These are phyloP conservation scores for Mirza zaza DNA, from an alignment of 2,113 vertebrate genomes.

Conservation along the genomic window DNA sequence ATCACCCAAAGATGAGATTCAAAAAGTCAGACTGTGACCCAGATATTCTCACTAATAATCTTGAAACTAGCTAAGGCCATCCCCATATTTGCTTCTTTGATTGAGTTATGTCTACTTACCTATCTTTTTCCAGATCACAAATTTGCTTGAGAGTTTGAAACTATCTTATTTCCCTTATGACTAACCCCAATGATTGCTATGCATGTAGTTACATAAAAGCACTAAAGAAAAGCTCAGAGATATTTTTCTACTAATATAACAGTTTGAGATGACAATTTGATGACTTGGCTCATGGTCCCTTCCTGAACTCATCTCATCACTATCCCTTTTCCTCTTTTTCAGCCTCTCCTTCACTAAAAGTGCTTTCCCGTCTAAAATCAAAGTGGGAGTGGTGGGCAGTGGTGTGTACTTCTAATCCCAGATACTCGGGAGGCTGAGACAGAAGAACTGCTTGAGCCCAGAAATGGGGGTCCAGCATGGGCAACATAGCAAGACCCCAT, in stretches of 20 bases:
- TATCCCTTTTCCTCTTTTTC: not conserved
- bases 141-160: slow-evolving; percentile 22
- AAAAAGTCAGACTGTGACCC: not conserved
- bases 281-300: not conserved
- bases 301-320: not conserved
- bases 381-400: not conserved
- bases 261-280: not conserved
- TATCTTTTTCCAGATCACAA: not conserved
- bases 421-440: no score
- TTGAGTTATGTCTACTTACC: not conserved
- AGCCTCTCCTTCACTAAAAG: not conserved
- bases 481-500: no score
- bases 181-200: not conserved
- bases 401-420: no score
- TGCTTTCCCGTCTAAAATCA: not conserved
- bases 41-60: not conserved
- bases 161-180: not conserved
- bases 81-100: not conserved
- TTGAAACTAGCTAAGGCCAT: not conserved
- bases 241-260: not conserved
- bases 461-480: no score
- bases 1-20: not conserved
- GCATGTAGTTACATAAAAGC: not conserved
- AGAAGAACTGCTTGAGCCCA: no score
- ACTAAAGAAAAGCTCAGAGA: not conserved